A percentile compares a stretch with the other conserved stretches of the same genome.
Evolutionary conservation across 2,888 invertebrate genomes (phyloP).

Genomic region (Melanophora roralis): DNA sequence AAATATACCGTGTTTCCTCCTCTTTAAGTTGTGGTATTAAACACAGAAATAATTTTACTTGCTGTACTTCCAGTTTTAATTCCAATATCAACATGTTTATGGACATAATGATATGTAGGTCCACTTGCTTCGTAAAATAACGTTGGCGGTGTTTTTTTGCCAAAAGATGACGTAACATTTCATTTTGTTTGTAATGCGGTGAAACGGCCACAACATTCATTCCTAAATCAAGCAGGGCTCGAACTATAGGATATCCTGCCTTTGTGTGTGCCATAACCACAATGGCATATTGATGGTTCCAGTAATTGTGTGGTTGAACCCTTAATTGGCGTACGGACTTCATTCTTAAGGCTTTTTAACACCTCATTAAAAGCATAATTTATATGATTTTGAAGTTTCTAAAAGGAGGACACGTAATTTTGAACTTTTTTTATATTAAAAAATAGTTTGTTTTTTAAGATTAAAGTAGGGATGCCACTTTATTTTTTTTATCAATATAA

Average conservation of each 20-base stretch:
- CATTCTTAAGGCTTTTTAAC: neutral
- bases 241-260: constrained; percentile 22
- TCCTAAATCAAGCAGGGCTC: constrained; percentile 20
- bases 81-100: constrained; percentile 31
- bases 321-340: neutral
- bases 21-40: constrained; percentile 17
- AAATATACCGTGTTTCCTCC: neutral
- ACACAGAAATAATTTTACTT: constrained; percentile 17
- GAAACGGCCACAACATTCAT: constrained; percentile 37
- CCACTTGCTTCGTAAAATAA: constrained; percentile 14
- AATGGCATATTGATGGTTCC: constrained; percentile 27
- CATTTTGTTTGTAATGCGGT: constrained; percentile 4
- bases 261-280: constrained; percentile 36
- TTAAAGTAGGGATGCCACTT: no score
- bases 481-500: no score
- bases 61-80: neutral
- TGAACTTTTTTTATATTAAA: neutral
- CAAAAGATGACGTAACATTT: constrained; percentile 6
- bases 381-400: no score
- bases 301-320: neutral
- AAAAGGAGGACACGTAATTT: neutral
- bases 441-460: no score
- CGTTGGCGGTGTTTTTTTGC: neutral
- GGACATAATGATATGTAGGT: neutral
- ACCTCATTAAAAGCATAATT: neutral